These are phyloP conservation scores for Bombus sylvicola DNA, from an alignment of 1,140 invertebrate species.

Conservation along the genomic window DNA sequence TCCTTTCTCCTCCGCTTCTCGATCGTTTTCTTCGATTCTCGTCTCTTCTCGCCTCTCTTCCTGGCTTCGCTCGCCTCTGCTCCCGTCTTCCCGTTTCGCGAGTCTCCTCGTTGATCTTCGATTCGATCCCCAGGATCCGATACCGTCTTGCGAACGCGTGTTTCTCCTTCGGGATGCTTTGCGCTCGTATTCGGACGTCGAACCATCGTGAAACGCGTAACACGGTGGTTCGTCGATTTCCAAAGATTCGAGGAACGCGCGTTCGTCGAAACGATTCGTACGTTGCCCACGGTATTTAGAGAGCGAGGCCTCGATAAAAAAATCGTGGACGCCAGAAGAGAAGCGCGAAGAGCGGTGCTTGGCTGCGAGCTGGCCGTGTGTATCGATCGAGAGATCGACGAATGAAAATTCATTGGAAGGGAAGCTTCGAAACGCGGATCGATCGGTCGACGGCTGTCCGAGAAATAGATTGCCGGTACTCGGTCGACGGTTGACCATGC, in stretches of 20 bases:
- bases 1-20: constrained; percentile 14
- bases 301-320: background rate
- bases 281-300: background rate
- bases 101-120: background rate
- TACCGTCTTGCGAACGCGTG: background rate
- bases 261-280: too few species aligned
- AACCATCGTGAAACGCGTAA: too few species aligned
- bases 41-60: constrained; percentile 36
- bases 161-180: background rate
- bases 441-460: constrained; percentile 6
- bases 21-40: constrained; percentile 52
- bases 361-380: background rate
- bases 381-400: constrained; percentile 11
- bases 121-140: background rate
- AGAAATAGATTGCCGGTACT: constrained; percentile 26
- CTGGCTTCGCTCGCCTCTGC: background rate
- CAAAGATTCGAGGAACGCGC: background rate
- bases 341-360: background rate
- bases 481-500: constrained; percentile 39
- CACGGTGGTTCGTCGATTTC: background rate
- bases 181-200: background rate
- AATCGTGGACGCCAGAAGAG: background rate
- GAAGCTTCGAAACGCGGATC: background rate
- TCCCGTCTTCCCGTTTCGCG: background rate
- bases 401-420: background rate